These are phyloP conservation scores for Platerodrilus igneus DNA, from an alignment of 2,888 invertebrate species.

Conservation along the genomic window DNA sequence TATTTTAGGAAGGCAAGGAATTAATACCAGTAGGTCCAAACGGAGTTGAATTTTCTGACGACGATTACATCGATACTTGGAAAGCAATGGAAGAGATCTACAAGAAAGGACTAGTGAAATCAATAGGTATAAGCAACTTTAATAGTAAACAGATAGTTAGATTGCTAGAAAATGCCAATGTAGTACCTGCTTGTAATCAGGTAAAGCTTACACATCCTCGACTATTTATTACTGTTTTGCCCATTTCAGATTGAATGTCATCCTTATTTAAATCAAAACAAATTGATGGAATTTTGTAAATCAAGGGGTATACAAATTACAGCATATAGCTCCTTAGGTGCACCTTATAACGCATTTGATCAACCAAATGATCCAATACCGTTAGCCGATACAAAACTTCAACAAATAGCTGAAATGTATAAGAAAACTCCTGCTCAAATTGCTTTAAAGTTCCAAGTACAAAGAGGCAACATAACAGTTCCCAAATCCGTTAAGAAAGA, in stretches of 20 bases:
- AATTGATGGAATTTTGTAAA: slow-evolving; percentile 65
- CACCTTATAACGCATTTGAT: slow-evolving; percentile 77
- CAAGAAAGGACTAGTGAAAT: slow-evolving; percentile 63
- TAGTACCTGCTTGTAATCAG: slow-evolving; percentile 66
- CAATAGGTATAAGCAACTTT: slow-evolving; percentile 86
- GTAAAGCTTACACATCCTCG: too few relatives aligned
- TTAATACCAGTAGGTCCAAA: slow-evolving; percentile 59
- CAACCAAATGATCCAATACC: slow-evolving; percentile 67
- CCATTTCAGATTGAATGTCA: slow-evolving; percentile 79
- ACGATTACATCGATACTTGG: slow-evolving; percentile 75
- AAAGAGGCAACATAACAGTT: slow-evolving; percentile 68
- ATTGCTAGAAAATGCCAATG: slow-evolving; percentile 58
- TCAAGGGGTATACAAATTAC: slow-evolving; percentile 63
- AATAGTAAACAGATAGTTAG: slow-evolving; percentile 71
- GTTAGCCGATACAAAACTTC: slow-evolving; percentile 67
- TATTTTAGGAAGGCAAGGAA: slow-evolving; percentile 59
- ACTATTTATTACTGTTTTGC: too few relatives aligned
- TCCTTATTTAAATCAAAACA: slow-evolving; percentile 69
- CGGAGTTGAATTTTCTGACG: slow-evolving; percentile 58
- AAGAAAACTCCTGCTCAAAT: slow-evolving; percentile 68
- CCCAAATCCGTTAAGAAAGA: slow-evolving; percentile 76
- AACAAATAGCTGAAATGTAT: slow-evolving; percentile 58
- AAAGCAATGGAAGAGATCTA: slow-evolving; percentile 73
- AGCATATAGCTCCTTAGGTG: slow-evolving; percentile 81
- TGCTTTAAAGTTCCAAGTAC: slow-evolving; percentile 60